Evolutionary conservation across 2,888 invertebrate genomes (phyloP).

Genomic region (Melanophora roralis): DNA sequence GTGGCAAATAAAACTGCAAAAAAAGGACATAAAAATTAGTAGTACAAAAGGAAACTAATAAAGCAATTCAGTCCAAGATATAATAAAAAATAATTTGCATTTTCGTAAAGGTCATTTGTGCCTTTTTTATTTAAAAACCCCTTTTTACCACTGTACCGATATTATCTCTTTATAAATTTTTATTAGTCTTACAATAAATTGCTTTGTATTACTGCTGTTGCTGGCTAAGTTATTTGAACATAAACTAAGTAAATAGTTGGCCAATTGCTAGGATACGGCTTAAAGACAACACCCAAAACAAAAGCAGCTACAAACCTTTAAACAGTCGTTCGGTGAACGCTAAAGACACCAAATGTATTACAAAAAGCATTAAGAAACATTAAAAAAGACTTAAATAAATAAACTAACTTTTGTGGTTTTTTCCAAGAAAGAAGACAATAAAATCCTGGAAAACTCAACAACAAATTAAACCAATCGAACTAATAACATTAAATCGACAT

Average conservation of each 20-base stretch:
- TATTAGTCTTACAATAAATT: slow-evolving; percentile 25
- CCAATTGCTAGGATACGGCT: slow-evolving; percentile 73
- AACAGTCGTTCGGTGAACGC: slow-evolving; percentile 66
- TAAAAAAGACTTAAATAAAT: background rate
- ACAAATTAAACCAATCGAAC: slow-evolving; percentile 17
- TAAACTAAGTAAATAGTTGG: slow-evolving; percentile 54
- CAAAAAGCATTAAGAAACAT: slow-evolving; percentile 33
- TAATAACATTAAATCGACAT: slow-evolving; percentile 6
- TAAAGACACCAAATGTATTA: slow-evolving; percentile 60
- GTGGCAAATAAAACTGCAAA: too few species aligned
- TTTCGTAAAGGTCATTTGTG: background rate
- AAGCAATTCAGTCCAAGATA: too few species aligned
- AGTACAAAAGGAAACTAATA: too few species aligned
- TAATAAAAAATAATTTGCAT: background rate
- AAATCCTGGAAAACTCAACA: background rate
- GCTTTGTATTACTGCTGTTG: slow-evolving; percentile 12
- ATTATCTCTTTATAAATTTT: background rate
- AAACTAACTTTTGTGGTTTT: background rate
- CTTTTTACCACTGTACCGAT: slow-evolving; percentile 36
- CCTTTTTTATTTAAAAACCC: background rate
- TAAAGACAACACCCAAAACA: slow-evolving; percentile 69
- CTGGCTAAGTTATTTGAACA: slow-evolving; percentile 24
- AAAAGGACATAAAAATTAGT: too few species aligned
- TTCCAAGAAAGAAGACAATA: background rate
- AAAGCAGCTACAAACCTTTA: slow-evolving; percentile 43